These are phyloP conservation scores for Symphodus melops DNA, from an alignment of 2,113 vertebrate genomes.

Conservation along the genomic window DNA sequence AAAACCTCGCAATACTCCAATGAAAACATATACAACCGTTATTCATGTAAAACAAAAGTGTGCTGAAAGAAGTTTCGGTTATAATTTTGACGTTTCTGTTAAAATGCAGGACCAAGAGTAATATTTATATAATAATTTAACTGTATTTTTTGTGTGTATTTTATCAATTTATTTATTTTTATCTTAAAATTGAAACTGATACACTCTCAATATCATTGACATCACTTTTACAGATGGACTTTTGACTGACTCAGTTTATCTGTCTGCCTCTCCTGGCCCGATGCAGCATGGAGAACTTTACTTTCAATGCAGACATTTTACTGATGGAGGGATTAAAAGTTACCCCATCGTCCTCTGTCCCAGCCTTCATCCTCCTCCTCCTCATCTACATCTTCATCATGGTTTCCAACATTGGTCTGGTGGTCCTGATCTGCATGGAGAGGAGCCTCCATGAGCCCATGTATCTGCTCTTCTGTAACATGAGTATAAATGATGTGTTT, in stretches of 20 bases:
- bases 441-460: conserved; percentile 73
- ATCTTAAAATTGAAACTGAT: too few species aligned
- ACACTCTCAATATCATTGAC: too few species aligned
- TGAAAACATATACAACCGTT: too few species aligned
- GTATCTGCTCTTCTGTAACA: conserved; percentile 76
- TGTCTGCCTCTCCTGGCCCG: not conserved
- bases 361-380: conserved; percentile 57
- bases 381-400: conserved; percentile 67
- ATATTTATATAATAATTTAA: too few species aligned
- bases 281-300: conserved; percentile 60
- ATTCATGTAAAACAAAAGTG: too few species aligned
- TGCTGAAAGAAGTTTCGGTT: too few species aligned
- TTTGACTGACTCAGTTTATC: not conserved
- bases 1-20: too few species aligned
- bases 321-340: conserved; percentile 62
- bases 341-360: conserved; percentile 6
- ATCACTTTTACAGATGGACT: too few species aligned
- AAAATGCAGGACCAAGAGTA: too few species aligned
- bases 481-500: conserved; percentile 67
- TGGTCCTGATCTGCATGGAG: conserved; percentile 49
- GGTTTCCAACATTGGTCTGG: conserved; percentile 57
- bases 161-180: too few species aligned
- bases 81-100: too few species aligned
- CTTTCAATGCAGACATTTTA: not conserved
- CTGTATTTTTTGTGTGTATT: too few species aligned